Evolutionary conservation across 2,888 invertebrate genomes (phyloP).

Genomic region (Drosophila paramelanica): DNA sequence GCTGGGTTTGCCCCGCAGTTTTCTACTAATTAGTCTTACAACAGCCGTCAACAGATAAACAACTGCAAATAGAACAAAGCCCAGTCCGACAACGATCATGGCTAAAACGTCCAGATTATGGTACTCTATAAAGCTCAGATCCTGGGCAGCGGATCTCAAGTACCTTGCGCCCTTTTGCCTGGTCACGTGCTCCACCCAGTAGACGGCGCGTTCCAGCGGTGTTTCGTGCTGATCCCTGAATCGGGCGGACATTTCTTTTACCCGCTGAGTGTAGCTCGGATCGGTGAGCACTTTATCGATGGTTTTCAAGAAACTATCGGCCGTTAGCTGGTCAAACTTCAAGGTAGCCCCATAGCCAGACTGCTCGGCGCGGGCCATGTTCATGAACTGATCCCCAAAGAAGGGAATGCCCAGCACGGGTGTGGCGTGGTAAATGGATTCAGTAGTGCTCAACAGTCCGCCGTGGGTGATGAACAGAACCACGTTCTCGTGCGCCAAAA

Average conservation of each 20-base stretch:
- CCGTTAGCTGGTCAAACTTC: conserved; percentile 78
- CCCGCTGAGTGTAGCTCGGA: conserved; percentile 52
- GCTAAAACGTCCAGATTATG: conserved; percentile 78
- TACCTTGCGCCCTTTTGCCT: conserved; percentile 83
- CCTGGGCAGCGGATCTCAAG: conserved; percentile 76
- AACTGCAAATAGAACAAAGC: conserved; percentile 3
- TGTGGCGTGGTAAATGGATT: conserved; percentile 85
- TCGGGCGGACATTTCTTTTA: conserved; percentile 62
- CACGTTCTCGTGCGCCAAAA: conserved; percentile 85
- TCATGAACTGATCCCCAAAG: conserved; percentile 86
- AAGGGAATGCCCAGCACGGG: conserved; percentile 86
- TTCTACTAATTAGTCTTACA: conserved; percentile 1
- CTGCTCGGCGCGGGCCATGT: conserved; percentile 85
- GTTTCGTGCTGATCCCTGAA: conserved; percentile 78
- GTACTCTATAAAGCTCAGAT: conserved; percentile 77
- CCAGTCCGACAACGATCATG: conserved; percentile 52
- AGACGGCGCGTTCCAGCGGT: conserved; percentile 77
- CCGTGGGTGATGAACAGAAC: conserved; percentile 86
- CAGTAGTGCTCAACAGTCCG: conserved; percentile 85
- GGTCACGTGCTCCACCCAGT: conserved; percentile 82
- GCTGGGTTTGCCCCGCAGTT: background rate
- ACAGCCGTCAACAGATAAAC: background rate
- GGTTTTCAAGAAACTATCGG: conserved; percentile 69
- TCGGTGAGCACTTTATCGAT: conserved; percentile 68
- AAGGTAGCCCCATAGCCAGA: conserved; percentile 84